Percentiles rank a stretch among this genome's conserved stretches.
Conservation (phyloP, 2,888 invertebrate species). For the Tridacna crocea region DNA sequence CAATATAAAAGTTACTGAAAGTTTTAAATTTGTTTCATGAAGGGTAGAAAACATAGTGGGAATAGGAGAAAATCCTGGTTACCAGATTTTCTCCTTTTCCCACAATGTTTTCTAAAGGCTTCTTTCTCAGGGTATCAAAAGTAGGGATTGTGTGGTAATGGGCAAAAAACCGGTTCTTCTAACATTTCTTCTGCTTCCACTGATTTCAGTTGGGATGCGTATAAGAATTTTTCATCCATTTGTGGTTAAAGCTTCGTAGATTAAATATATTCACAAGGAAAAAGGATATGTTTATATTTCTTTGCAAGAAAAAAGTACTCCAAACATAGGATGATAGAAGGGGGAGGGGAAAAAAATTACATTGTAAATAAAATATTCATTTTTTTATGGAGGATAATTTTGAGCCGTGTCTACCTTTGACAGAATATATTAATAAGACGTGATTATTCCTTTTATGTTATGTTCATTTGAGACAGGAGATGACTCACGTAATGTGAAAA, state of each 20-base stretch:
- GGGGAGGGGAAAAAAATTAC: neutral
- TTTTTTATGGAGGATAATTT: constrained; percentile 33
- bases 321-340: neutral
- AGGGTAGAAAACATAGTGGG: too few species aligned
- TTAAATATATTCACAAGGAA: too few species aligned
- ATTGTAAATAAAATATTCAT: constrained; percentile 16
- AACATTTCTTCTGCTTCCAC: neutral
- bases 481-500: neutral
- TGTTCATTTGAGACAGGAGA: neutral
- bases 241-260: too few species aligned
- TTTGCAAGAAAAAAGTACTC: neutral
- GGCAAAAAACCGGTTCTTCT: too few species aligned
- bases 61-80: too few species aligned
- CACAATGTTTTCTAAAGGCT: neutral
- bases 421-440: constrained; percentile 39
- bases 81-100: neutral
- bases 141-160: too few species aligned
- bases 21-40: too few species aligned
- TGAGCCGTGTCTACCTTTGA: constrained; percentile 19
- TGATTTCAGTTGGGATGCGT: neutral
- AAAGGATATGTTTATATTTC: too few species aligned
- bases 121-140: too few species aligned
- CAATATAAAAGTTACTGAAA: too few species aligned
- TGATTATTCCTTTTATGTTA: constrained; percentile 4
- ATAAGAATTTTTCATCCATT: too few species aligned